Percentiles rank a stretch among this genome's conserved stretches.
Conservation (phyloP, 2,113 vertebrate genomes). For the Pipa parva region DNA sequence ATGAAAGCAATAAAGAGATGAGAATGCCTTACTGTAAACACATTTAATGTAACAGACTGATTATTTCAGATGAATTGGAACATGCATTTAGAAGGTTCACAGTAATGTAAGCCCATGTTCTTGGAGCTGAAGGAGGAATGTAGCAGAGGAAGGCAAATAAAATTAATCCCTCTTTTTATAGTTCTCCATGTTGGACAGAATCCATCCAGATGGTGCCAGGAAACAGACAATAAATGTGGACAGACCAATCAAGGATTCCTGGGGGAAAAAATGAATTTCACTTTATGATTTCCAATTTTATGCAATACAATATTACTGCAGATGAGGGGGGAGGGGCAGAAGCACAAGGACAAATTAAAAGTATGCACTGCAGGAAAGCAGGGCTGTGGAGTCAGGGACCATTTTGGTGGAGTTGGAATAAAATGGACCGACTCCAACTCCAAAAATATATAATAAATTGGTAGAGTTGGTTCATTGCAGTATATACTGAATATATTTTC, state of each 20-base stretch:
- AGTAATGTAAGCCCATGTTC: not conserved
- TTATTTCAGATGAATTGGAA: too few species aligned
- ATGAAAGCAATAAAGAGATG: not conserved
- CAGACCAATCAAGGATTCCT: constrained; percentile 44
- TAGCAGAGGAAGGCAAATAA: not conserved
- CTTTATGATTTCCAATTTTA: too few species aligned
- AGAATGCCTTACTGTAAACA: constrained; percentile 19
- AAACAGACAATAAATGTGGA: constrained; percentile 42
- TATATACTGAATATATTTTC: too few species aligned
- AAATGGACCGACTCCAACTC: too few species aligned
- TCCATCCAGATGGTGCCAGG: constrained; percentile 47
- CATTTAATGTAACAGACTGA: constrained; percentile 29
- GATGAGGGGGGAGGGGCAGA: rapidly evolving
- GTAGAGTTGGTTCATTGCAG: too few species aligned
- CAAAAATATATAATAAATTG: too few species aligned
- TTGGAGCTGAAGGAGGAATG: constrained; percentile 18
- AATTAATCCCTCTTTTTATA: constrained; percentile 55
- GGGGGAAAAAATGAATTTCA: constrained; percentile 34
- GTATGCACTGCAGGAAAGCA: too few species aligned
- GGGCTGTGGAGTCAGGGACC: too few species aligned
- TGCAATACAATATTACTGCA: too few species aligned
- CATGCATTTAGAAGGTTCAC: constrained; percentile 10
- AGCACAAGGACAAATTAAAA: too few species aligned
- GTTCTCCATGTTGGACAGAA: constrained; percentile 49
- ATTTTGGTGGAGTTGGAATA: too few species aligned